Evolutionary conservation across 2,888 invertebrate genomes (phyloP).

Genomic region (Lasius fuliginosus): DNA sequence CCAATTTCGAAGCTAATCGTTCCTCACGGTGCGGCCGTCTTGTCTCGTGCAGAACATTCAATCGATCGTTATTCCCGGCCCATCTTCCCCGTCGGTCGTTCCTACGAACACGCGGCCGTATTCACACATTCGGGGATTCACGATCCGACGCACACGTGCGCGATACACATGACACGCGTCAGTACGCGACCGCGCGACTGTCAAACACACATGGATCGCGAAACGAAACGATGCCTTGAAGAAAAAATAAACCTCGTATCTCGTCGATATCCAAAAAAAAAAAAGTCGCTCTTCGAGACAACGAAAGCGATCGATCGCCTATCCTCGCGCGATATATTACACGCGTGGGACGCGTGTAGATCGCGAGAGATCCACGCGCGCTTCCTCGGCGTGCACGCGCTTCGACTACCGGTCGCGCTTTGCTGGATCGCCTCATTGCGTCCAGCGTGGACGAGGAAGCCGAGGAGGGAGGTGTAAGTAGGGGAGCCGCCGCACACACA

Average conservation of each 20-base stretch:
- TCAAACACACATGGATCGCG: slow-evolving; percentile 67
- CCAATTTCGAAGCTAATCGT: slow-evolving; percentile 69
- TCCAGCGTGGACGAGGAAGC: slow-evolving; percentile 76
- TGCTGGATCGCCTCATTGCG: slow-evolving; percentile 78
- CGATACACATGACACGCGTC: slow-evolving; percentile 53
- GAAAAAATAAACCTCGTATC: slow-evolving; percentile 16
- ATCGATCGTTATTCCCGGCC: slow-evolving; percentile 67
- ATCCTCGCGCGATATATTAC: background rate
- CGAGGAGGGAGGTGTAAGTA: slow-evolving; percentile 67
- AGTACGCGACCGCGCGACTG: slow-evolving; percentile 34
- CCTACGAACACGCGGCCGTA: slow-evolving; percentile 14
- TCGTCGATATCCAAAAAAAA: background rate
- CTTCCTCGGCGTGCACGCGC: slow-evolving; percentile 75
- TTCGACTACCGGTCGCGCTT: slow-evolving; percentile 79
- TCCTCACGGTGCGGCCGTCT: slow-evolving; percentile 50
- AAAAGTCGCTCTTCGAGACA: background rate
- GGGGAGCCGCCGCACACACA: slow-evolving; percentile 58
- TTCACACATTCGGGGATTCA: slow-evolving; percentile 22
- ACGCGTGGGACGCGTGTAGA: background rate
- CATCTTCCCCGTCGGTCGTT: slow-evolving; percentile 47
- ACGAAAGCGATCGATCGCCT: no score
- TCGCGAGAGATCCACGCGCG: slow-evolving; percentile 45
- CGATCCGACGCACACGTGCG: slow-evolving; percentile 31
- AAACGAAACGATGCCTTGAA: slow-evolving; percentile 32
- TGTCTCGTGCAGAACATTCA: slow-evolving; percentile 56